Base-by-base conservation (phyloP, 2,113 vertebrate species). In the Eupsittula cactorum region DNA sequence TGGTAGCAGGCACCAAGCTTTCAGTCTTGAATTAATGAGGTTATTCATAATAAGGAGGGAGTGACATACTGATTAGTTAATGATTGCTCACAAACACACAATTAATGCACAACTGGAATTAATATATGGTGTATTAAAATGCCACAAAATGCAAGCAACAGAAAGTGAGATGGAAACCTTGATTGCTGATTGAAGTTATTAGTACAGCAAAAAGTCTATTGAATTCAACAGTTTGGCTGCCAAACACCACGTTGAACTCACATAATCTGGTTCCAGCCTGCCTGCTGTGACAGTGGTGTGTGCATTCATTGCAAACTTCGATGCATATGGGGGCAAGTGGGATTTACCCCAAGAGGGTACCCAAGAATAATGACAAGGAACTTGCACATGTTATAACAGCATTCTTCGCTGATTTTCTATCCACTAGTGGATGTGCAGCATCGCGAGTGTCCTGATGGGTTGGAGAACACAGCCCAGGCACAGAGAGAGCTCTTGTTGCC, bases 31-130 rank as follows among this genome's bases (percentile, higher is more conserved):
- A 96, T 97, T 97, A 97, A 98, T 95, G 92, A 97, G 96, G 84
- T 94, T 97, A 96, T 90, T 97, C 97, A 94, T 97, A 97, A 97
- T 92, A 41, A 86, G 31, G 82, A 98, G 94, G 97, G 97, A 96
- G 97, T 97, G 96, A 97, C 96, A 90, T 12, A 93, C 97, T 95
- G 96, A 98, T 98, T 97, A 97, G 96, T 97, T 97, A 97, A 98
- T 98, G 97, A 97, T 94, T 74, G 95, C 93, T 92, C 97, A 95
- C 96, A 90, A 63, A 57, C 92, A 85, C 95, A 89, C 95, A 97
- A 97, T 97, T 98, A 97, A 97, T 96, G 97, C 95, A 97, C 97
- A 96, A 95, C 96, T 78, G 91, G 96, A 97, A 97, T 87, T 95
- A 95, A 93, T 95, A 88, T 92, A 96, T 97, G 97, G 97, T 96